phyloP scores from a whole-genome alignment of 2,797 vertebrate genomes.

The Nothura maculosa region DNA sequence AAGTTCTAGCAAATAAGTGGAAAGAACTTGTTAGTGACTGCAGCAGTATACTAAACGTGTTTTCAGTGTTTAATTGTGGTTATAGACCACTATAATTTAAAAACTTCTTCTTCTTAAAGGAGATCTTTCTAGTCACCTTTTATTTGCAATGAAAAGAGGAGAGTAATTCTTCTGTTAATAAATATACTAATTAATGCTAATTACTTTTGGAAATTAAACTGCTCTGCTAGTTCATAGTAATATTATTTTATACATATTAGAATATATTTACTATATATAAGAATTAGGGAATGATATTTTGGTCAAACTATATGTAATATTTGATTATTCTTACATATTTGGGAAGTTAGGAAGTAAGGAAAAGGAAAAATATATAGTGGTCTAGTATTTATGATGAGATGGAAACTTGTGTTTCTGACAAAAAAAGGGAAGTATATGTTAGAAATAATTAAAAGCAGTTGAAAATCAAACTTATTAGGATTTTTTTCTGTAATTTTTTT shows the following conservation, averaged over 20 bases:
- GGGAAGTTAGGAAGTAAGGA: background rate
- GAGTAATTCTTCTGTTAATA: background rate
- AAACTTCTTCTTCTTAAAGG: background rate
- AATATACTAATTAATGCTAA: background rate
- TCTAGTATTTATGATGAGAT: background rate
- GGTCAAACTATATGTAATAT: background rate
- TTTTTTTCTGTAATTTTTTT: slow-evolving; percentile 15
- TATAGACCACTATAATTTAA: background rate
- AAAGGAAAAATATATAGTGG: background rate
- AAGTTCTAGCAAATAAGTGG: background rate
- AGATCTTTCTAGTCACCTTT: background rate
- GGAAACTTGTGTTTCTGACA: background rate
- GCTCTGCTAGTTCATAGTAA: background rate
- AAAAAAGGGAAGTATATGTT: background rate
- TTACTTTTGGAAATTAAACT: background rate
- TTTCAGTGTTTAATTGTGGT: background rate
- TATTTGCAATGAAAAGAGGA: background rate
- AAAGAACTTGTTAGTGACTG: background rate
- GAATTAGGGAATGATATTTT: background rate
- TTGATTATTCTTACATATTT: background rate
- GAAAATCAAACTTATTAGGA: background rate
- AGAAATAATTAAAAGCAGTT: background rate
- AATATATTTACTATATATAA: background rate
- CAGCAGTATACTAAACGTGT: background rate
- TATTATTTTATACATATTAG: background rate